Evolutionary conservation across 2,888 invertebrate species (phyloP).

Genomic region (Nysson spinosus): DNA sequence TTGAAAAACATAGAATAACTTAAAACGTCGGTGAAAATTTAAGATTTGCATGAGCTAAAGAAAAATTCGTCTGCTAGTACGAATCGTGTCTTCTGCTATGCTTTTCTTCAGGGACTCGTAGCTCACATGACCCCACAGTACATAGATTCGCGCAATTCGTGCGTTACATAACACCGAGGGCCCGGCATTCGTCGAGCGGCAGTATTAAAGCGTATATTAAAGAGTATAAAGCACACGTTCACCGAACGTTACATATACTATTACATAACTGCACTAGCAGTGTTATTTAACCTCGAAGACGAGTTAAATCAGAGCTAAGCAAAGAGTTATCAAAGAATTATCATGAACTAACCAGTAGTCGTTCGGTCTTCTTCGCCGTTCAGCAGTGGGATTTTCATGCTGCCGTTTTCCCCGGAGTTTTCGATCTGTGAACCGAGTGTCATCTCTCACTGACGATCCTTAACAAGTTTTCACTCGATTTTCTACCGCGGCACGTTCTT

Average conservation of each 20-base stretch:
- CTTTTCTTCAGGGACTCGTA: constrained; percentile 30
- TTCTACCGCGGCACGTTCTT: constrained; percentile 11
- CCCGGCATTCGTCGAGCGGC: constrained; percentile 49
- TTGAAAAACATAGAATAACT: background rate
- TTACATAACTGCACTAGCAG: constrained; percentile 53
- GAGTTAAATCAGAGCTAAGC: background rate
- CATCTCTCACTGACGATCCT: constrained; percentile 61
- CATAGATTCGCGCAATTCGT: constrained; percentile 63
- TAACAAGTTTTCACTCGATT: constrained; percentile 24
- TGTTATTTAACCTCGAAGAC: constrained; percentile 35
- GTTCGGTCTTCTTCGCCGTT: constrained; percentile 64
- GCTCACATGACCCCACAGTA: constrained; percentile 66
- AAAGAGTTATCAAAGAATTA: constrained; percentile 23
- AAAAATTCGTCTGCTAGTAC: constrained; percentile 63
- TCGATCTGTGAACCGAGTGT: constrained; percentile 77
- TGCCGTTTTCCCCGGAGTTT: constrained; percentile 71
- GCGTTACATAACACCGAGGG: constrained; percentile 64
- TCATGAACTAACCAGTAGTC: constrained; percentile 51
- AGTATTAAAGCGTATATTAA: constrained; percentile 31
- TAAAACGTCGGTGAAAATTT: constrained; percentile 4
- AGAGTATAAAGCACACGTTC: constrained; percentile 16
- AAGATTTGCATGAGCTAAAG: background rate
- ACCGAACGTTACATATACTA: constrained; percentile 22
- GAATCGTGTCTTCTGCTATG: constrained; percentile 63
- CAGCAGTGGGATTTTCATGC: constrained; percentile 68